Evolutionary conservation across 2,797 vertebrate species (phyloP).

Genomic region (Mormyrops attenuatus): DNA sequence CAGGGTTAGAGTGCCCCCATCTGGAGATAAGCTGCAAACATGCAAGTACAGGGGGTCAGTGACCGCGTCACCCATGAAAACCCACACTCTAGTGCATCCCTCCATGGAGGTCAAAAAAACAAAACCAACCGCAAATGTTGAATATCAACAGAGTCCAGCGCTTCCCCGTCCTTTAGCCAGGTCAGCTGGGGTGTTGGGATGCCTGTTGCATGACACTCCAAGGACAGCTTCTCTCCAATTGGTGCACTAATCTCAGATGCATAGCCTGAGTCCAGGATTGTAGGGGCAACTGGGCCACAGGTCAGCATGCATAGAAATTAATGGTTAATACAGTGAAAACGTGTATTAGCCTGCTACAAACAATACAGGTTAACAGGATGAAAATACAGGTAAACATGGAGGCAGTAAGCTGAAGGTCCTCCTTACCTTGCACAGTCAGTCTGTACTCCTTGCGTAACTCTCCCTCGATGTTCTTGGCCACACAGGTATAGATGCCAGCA

Average conservation of each 20-base stretch:
- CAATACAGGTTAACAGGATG: background rate
- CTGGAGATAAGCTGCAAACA: conserved; percentile 57
- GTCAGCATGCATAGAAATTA: background rate
- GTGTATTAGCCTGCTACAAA: background rate
- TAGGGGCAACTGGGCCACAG: conserved; percentile 64
- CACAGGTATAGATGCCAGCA: conserved; percentile 76
- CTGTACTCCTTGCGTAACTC: conserved; percentile 66
- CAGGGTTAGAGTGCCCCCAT: conserved; percentile 69
- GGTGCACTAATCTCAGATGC: conserved; percentile 66
- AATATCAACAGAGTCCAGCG: conserved; percentile 49
- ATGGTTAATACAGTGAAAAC: background rate
- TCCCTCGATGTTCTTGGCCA: conserved; percentile 60
- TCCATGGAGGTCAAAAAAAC: background rate
- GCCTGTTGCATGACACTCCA: conserved; percentile 72
- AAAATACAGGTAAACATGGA: background rate
- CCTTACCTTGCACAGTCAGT: conserved; percentile 74
- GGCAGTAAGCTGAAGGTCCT: background rate
- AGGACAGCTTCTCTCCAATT: conserved; percentile 59
- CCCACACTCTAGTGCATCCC: background rate
- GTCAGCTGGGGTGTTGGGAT: conserved; percentile 68
- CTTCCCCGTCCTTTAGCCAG: conserved; percentile 80
- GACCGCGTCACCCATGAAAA: background rate
- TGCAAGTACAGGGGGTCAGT: conserved; percentile 1
- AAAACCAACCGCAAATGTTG: conserved; percentile 58
- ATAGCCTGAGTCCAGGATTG: conserved; percentile 56